Conservation (phyloP, 2,797 vertebrate species). For the Notolepis coatsorum region DNA sequence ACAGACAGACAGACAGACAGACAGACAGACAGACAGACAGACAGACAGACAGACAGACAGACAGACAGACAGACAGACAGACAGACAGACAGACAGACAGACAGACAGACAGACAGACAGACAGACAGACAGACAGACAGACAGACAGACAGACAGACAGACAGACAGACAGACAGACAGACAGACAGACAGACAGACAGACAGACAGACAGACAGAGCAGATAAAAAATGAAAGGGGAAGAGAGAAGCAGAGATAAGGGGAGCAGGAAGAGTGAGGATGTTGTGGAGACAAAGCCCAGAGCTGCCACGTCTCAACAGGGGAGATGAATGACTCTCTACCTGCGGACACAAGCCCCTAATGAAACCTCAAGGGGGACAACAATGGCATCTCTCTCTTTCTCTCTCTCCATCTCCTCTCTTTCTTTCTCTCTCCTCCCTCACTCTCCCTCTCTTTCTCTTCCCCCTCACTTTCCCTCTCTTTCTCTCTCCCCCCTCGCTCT, state of each 20-base stretch:
- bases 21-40: neutral
- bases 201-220: too few species aligned
- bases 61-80: neutral
- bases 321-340: conserved; percentile 87
- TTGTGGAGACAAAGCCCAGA: conserved; percentile 57
- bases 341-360: conserved; percentile 85
- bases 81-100: neutral
- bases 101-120: neutral
- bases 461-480: too few species aligned
- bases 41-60: neutral
- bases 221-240: too few species aligned
- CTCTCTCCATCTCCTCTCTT: too few species aligned
- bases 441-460: too few species aligned
- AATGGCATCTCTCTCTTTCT: conserved; percentile 83
- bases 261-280: conserved; percentile 31
- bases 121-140: neutral
- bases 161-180: too few species aligned
- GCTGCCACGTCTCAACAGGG: conserved; percentile 82
- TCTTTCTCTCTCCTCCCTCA: too few species aligned
- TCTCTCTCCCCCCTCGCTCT: too few species aligned
- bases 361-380: conserved; percentile 86
- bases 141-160: too few species aligned
- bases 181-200: too few species aligned
- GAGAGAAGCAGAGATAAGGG: neutral
- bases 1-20: neutral